These are phyloP conservation scores for Hydrocynus forskahlii DNA, from an alignment of 2,797 vertebrate species.

Conservation along the genomic window DNA sequence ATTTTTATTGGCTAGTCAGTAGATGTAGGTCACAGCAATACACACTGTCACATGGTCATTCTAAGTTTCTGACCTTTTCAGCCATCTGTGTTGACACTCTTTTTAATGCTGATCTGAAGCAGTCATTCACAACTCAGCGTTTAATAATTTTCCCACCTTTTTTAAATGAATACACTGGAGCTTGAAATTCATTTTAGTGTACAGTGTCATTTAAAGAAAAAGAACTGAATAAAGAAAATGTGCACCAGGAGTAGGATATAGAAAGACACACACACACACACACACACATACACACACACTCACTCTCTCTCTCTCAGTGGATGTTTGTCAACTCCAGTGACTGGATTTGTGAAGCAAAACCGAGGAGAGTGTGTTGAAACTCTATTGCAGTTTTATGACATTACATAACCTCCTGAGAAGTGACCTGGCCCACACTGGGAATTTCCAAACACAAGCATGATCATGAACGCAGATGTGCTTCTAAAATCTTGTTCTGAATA, in stretches of 20 bases:
- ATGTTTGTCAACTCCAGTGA: not conserved
- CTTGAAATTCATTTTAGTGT: conserved; percentile 77
- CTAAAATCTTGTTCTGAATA: not conserved
- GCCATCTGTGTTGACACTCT: too few relatives aligned
- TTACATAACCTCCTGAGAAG: not conserved
- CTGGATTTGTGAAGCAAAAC: not conserved
- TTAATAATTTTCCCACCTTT: too few relatives aligned
- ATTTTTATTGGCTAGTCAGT: too few relatives aligned
- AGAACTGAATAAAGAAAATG: conserved; percentile 47
- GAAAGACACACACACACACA: not conserved
- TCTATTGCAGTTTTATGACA: not conserved
- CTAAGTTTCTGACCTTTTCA: too few relatives aligned
- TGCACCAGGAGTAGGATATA: not conserved
- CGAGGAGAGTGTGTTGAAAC: not conserved
- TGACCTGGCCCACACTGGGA: not conserved
- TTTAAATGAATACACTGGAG: conserved; percentile 69
- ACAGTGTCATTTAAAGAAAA: conserved; percentile 61
- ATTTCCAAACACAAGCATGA: not conserved
- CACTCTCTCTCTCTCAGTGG: not conserved
- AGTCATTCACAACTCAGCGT: too few relatives aligned
- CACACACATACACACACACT: too few relatives aligned
- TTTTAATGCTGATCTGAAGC: too few relatives aligned
- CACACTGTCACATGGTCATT: too few relatives aligned
- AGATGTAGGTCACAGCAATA: too few relatives aligned
- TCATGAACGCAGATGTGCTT: not conserved